Evolutionary conservation across 2,113 vertebrate species (phyloP).

Genomic region (Pongo abelii): DNA sequence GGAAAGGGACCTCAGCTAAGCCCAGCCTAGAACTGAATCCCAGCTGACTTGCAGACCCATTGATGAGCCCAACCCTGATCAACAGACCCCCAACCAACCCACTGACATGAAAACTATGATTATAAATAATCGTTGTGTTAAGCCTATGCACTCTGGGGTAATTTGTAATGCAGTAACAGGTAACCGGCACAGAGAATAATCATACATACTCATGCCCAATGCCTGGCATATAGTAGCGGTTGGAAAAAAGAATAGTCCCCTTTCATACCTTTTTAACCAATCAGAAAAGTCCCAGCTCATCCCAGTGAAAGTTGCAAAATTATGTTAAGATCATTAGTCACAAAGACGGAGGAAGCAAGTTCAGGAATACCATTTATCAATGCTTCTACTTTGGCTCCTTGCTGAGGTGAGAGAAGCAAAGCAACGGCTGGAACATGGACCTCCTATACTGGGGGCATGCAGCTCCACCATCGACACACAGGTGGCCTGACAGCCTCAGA

Average conservation of each 20-base stretch:
- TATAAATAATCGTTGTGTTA: neutral
- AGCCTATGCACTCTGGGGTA: neutral
- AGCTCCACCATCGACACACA: accelerated
- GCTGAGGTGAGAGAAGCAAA: neutral
- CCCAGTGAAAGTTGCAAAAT: neutral
- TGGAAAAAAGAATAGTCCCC: neutral
- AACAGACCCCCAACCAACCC: neutral
- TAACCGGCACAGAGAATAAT: neutral
- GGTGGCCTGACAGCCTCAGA: neutral
- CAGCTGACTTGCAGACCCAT: too few species aligned
- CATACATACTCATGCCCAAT: neutral
- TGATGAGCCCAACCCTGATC: neutral
- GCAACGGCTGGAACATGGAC: accelerated
- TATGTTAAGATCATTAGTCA: too few species aligned
- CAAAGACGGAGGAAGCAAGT: neutral
- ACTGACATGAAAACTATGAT: neutral
- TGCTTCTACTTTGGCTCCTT: neutral
- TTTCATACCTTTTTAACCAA: neutral
- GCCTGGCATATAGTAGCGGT: neutral
- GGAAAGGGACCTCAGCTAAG: neutral
- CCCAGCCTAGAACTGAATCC: neutral
- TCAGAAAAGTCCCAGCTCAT: neutral
- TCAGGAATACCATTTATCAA: neutral
- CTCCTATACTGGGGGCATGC: accelerated
- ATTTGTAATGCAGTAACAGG: neutral